Base-by-base conservation (phyloP, 2,113 vertebrate species). In the Cinclus mexicanus region DNA sequence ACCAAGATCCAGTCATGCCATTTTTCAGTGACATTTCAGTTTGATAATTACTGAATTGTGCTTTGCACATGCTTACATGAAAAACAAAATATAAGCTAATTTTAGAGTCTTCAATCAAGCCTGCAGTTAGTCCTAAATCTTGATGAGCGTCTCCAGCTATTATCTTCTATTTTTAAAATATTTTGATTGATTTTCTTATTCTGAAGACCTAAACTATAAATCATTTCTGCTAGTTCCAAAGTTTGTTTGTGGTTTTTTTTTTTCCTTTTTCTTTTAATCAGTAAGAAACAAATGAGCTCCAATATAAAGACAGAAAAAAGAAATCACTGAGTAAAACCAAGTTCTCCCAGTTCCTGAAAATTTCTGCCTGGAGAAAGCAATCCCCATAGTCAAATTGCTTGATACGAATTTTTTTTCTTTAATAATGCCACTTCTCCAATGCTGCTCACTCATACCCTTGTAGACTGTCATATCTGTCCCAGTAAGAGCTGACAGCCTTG, bases 91-190 rank as follows among this genome's bases (percentile, higher is more conserved):
- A 95, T 88, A 94, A 90, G 50, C 76, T 94, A 91, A 96, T 95
- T 93, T 96, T 82, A 59, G 81, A 88, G 69, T 90, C 59, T 60
- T 91, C 79, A 92, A 44, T 95, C 89, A 93, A 93, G 67, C 59
- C 61, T 10, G 6, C 47, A 84, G 52, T 92, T 84, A 95, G 72
- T 71, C 86, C 92, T 95, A 95, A 96, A 93, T 96, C 82, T 80
- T 87, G 89, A 94, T 64, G 52, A 96, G 87, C 9, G 21, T 69
- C 59, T 95, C 83, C 60, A 83, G 87, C 94, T 95, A 95, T 90
- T 72, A 87, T 93, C 91, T 89, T 90, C 94, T 95, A 94, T 96
- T 96, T 96, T 97, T 75, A 94, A 97, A 96, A 92, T 91, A 94
- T 97, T 96, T 96, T 94, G 94, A 96, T 96, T 96, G 93, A 94